A percentile compares a stretch with the other conserved stretches of the same genome.
Conservation (phyloP, 2,888 invertebrate genomes). For the Ceramica pisi region DNA sequence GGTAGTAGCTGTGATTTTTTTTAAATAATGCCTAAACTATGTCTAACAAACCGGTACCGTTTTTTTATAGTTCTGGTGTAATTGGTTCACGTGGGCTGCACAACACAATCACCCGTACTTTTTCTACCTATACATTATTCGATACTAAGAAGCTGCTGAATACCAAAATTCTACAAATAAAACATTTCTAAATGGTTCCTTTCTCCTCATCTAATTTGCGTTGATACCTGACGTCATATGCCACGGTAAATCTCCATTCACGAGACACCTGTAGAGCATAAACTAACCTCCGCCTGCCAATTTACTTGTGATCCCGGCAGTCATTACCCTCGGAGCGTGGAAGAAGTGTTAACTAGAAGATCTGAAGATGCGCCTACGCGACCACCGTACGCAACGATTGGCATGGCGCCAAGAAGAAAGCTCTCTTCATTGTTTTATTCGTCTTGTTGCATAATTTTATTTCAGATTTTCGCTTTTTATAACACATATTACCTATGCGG, state of each 20-base stretch:
- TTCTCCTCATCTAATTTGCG: slow-evolving; percentile 4
- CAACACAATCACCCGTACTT: no score
- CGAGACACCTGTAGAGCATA: slow-evolving; percentile 49
- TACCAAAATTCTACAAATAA: not conserved
- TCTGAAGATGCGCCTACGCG: slow-evolving; percentile 37
- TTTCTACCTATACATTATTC: not conserved
- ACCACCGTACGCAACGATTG: slow-evolving; percentile 59
- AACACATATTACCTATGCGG: slow-evolving; percentile 59
- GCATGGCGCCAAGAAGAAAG: slow-evolving; percentile 71
- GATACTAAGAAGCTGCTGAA: not conserved
- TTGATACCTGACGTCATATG: slow-evolving; percentile 23
- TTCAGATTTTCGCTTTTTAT: slow-evolving; percentile 65
- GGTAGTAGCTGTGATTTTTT: no score
- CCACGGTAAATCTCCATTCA: slow-evolving; percentile 45
- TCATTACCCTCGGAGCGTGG: slow-evolving; percentile 48
- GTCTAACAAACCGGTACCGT: not conserved
- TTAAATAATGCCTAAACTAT: no score
- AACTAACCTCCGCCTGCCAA: slow-evolving; percentile 52
- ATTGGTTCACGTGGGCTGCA: not conserved
- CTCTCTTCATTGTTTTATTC: slow-evolving; percentile 70
- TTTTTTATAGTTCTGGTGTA: not conserved
- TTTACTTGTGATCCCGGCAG: slow-evolving; percentile 44
- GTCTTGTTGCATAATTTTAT: slow-evolving; percentile 75
- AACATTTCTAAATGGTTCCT: not conserved
- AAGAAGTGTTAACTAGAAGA: slow-evolving; percentile 48